These are phyloP conservation scores for Natator depressus DNA, from an alignment of 2,113 vertebrate species.

Conservation along the genomic window DNA sequence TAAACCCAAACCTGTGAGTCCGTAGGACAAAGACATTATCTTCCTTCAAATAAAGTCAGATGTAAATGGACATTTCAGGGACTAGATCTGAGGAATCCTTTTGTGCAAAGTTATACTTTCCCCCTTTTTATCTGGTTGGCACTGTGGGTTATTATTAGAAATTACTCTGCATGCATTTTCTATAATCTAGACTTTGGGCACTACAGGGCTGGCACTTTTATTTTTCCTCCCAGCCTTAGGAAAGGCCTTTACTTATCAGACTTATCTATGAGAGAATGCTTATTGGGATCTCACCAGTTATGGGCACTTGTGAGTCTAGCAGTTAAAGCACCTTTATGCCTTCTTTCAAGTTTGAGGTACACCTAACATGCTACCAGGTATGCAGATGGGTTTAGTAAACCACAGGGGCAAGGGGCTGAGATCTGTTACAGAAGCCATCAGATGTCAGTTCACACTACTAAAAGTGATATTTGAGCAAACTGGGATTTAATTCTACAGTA, in stretches of 20 bases:
- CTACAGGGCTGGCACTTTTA: neutral
- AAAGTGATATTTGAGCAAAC: conserved; percentile 49
- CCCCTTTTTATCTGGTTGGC: neutral
- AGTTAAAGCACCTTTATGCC: neutral
- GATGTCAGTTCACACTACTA: conserved; percentile 67
- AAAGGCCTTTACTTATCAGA: neutral
- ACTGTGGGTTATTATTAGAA: neutral
- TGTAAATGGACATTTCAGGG: neutral
- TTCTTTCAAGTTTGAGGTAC: neutral
- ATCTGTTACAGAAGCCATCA: conserved; percentile 56
- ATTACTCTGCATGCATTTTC: neutral
- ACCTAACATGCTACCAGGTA: neutral
- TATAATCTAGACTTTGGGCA: neutral
- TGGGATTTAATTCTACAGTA: conserved; percentile 52
- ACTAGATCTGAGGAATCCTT: neutral
- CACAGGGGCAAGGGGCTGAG: conserved; percentile 52
- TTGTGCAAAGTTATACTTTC: neutral
- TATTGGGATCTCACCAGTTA: neutral
- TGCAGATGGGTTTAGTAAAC: conserved; percentile 64
- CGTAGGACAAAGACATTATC: neutral
- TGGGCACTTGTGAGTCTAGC: neutral
- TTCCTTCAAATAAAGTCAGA: neutral
- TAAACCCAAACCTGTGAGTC: neutral
- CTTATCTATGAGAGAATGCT: neutral
- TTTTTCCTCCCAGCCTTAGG: neutral